Percentiles rank a stretch among this genome's conserved stretches.
Evolutionary conservation across 2,888 invertebrate genomes (phyloP).

Genomic region (Vannuccia rotundouncinata): DNA sequence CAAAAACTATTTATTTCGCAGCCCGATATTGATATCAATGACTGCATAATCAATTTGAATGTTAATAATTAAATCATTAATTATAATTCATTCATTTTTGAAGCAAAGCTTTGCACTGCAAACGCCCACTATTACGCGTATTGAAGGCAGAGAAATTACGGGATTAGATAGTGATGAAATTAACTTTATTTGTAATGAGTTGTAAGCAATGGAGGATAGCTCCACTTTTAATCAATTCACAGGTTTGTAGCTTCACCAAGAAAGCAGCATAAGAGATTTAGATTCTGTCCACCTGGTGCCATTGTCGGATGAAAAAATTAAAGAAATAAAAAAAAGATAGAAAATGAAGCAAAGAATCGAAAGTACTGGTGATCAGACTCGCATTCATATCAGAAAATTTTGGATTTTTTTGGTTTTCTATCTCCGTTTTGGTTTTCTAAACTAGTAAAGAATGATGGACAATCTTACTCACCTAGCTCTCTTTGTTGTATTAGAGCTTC

Average conservation of each 20-base stretch:
- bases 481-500: conserved; percentile 20
- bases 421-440: conserved; percentile 2
- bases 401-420: background rate
- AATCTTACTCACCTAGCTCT: conserved; percentile 21
- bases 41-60: too few relatives aligned
- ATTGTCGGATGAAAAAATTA: conserved; percentile 4
- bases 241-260: conserved; percentile 3
- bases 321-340: conserved; percentile 1
- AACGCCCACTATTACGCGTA: conserved; percentile 9
- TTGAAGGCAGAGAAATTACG: conserved; percentile 21
- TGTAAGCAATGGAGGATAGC: conserved; percentile 10
- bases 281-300: conserved; percentile 1
- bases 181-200: conserved; percentile 22
- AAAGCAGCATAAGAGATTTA: conserved; percentile 14
- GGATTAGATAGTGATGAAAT: conserved; percentile 11
- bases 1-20: too few relatives aligned
- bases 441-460: conserved; percentile 15
- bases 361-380: background rate
- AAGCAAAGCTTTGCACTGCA: conserved; percentile 3
- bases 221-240: conserved; percentile 18
- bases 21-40: too few relatives aligned
- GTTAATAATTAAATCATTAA: conserved; percentile 1
- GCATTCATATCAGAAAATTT: conserved; percentile 1
- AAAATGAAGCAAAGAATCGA: background rate
- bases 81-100: conserved; percentile 18